These are phyloP conservation scores for Chymomyza costata DNA, from an alignment of 1,140 invertebrate species.

Conservation along the genomic window DNA sequence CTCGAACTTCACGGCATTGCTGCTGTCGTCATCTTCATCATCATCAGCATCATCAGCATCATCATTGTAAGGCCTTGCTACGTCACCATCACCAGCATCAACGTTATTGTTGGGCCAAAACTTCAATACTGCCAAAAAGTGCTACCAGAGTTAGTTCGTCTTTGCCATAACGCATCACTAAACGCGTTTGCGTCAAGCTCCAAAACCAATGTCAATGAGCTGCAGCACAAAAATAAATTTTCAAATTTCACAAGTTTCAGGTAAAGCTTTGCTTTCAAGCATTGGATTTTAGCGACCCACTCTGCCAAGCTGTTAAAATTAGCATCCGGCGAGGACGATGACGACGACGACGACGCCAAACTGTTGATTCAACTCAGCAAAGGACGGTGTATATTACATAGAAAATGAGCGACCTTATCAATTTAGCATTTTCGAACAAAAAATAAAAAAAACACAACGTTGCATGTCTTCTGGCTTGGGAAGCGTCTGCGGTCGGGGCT, in stretches of 20 bases:
- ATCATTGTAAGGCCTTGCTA: too few species aligned
- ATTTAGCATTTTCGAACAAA: constrained; percentile 39
- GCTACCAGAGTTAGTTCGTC: too few species aligned
- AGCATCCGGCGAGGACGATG: constrained; percentile 39
- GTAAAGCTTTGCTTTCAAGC: too few species aligned
- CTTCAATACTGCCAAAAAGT: too few species aligned
- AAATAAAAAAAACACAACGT: constrained; percentile 44
- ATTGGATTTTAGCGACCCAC: too few species aligned
- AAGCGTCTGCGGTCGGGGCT: constrained; percentile 8
- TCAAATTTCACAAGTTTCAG: constrained; percentile 54
- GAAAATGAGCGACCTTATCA: constrained; percentile 46
- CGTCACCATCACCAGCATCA: constrained; percentile 36
- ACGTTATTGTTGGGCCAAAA: too few species aligned
- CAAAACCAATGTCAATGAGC: background rate
- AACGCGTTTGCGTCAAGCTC: constrained; percentile 49
- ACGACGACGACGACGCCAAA: constrained; percentile 46
- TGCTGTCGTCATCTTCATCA: constrained; percentile 40
- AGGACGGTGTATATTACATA: constrained; percentile 37
- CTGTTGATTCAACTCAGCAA: constrained; percentile 56
- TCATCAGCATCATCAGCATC: too few species aligned
- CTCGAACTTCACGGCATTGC: constrained; percentile 22
- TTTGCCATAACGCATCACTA: constrained; percentile 61
- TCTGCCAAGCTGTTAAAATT: constrained; percentile 47
- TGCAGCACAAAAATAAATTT: background rate
- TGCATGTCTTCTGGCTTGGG: constrained; percentile 11